Conservation (phyloP, 2,888 invertebrate species). For the Coelogynopora nodosa region DNA sequence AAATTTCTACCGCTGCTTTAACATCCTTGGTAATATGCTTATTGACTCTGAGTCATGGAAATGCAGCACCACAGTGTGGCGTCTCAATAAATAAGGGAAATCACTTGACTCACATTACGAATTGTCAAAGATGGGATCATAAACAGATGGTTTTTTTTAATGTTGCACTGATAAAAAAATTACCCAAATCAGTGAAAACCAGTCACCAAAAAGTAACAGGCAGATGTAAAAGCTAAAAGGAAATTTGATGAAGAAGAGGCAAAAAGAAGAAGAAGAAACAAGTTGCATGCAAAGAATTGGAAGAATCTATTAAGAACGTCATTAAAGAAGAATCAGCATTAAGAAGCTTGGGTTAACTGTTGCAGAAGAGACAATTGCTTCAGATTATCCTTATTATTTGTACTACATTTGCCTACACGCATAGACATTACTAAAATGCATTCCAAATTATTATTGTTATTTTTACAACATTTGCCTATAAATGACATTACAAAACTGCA, state of each 20-base stretch:
- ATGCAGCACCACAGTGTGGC: not conserved
- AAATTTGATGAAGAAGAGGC: constrained; percentile 32
- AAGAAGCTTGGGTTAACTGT: not conserved
- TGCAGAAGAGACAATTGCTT: too few relatives aligned
- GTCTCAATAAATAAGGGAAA: not conserved
- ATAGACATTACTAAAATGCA: too few relatives aligned
- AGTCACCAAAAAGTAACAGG: constrained; percentile 26
- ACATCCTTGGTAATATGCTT: constrained; percentile 2
- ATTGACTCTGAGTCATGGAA: not conserved
- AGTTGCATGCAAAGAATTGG: not conserved
- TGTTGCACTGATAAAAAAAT: not conserved
- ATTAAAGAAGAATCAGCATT: constrained; percentile 24
- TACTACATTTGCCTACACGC: too few relatives aligned
- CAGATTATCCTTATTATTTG: too few relatives aligned
- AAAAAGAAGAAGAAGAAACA: constrained; percentile 15
- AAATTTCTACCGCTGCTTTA: not conserved
- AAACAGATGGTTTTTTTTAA: not conserved
- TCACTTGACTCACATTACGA: not conserved
- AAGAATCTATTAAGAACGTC: not conserved
- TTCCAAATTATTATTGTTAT: too few relatives aligned
- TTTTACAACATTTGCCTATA: too few relatives aligned
- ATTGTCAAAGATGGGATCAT: not conserved
- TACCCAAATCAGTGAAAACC: not conserved
- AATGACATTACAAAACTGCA: too few relatives aligned
- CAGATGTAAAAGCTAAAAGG: constrained; percentile 17